Base-by-base conservation (phyloP, 2,888 invertebrate genomes). In the Oligia latruncula region DNA sequence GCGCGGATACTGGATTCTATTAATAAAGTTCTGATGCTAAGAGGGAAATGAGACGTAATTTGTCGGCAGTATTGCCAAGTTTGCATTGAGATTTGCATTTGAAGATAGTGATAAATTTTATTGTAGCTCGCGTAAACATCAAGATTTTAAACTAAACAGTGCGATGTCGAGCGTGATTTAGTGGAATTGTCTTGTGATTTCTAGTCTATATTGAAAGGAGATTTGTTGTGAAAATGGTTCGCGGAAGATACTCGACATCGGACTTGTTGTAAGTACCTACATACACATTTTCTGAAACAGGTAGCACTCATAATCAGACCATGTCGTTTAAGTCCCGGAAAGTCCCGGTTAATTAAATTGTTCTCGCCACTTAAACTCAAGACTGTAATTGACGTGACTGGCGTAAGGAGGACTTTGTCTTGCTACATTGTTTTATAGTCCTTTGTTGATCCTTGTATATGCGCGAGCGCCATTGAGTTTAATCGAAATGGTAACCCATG, bases 181-280 rank as follows among this genome's bases (percentile, higher is more conserved):
- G 90, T 90, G 84, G 80, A 85, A 86, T 89, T 76, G 81, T 89
- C 86, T 85, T 90, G 91, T 92, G 89, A 86, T 90, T 90, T 92
- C 83, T 90, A 89, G 89, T 92, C 89, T 88, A 74, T 88, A 86
- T 84, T 90, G 82, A 85, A 89, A 88, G 86, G 78, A 87, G 84
- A 86, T 82, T 84, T 83, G 89, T 90, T 87, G 90, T 91, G 87
- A 95, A 92, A 91, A 97, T 97, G 96, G 97, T 95, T 88, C 97
- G 97, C 72, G 97, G 96, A 85, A 95, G 97, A 93, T 96, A 95
- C 90, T 96, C 97, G 83, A 95, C 96, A 82, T 96, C 96, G 35
- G 96, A 97, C 90, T 91, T 96, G 96, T 96, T 96, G 96, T 96
- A 91, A 97, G 97, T 86, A 82, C 29, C 29, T 1, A 29, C 68